phyloP scores from a whole-genome alignment of 2,113 vertebrate species.

The Crotalus horridus region DNA sequence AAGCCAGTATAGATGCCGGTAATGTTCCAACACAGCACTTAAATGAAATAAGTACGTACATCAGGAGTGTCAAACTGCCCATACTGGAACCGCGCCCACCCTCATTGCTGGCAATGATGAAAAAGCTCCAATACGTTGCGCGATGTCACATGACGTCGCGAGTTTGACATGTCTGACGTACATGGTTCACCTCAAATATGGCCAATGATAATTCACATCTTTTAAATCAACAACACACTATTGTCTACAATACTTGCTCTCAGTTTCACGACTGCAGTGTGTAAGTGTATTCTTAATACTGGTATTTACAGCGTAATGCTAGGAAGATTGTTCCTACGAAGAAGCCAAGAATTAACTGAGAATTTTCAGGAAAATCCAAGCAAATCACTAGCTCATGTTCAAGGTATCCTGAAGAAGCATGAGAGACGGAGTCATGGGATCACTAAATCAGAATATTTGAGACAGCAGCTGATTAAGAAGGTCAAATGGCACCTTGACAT shows the following conservation, averaged over 20 bases:
- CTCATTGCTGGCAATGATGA: no score
- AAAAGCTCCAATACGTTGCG: no score
- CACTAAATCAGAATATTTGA: slow-evolving; percentile 5
- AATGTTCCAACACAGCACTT: not conserved
- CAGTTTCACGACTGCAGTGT: not conserved
- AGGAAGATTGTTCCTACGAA: not conserved
- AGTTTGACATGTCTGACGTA: no score
- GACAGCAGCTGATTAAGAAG: slow-evolving; percentile 13
- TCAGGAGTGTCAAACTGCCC: no score
- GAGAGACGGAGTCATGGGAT: slow-evolving; percentile 1
- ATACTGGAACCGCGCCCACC: no score
- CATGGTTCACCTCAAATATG: not conserved
- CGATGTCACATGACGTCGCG: no score
- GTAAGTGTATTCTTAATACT: not conserved
- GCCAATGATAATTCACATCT: not conserved
- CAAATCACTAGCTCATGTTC: not conserved
- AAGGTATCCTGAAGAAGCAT: not conserved
- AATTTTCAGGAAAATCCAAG: not conserved
- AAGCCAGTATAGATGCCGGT: not conserved
- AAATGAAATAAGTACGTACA: not conserved
- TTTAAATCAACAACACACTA: no score
- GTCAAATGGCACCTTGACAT: slow-evolving; percentile 21
- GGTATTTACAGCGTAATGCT: not conserved
- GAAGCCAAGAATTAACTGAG: not conserved
- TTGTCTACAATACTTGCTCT: not conserved